Conservation (phyloP, 1,140 invertebrate genomes). For the Caenorhabditis briggsae region DNA sequence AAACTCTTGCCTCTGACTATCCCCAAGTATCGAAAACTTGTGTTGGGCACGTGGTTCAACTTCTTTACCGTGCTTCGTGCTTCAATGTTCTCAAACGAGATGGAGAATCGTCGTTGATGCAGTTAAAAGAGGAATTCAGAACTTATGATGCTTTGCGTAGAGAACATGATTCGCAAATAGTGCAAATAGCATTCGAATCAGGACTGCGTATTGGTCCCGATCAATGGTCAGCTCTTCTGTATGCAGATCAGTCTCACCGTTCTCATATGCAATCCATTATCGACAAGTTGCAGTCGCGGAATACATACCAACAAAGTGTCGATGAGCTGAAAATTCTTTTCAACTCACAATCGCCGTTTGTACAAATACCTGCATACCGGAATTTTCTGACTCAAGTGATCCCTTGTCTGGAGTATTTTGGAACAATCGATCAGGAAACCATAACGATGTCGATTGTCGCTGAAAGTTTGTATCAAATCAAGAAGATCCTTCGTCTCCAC, state of each 20-base stretch:
- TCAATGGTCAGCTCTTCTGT: constrained; percentile 95
- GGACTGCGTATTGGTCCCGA: constrained; percentile 96
- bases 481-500: constrained; percentile 1
- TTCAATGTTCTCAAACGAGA: constrained; percentile 98
- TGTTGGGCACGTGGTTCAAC: constrained; percentile 97
- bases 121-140: constrained; percentile 96
- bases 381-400: constrained; percentile 41
- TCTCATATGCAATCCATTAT: constrained; percentile 99
- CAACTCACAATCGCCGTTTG: constrained; percentile 29
- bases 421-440: not conserved
- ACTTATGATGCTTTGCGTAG: constrained; percentile 91
- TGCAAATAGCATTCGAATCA: constrained; percentile 96
- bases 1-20: constrained; percentile 92
- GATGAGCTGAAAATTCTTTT: constrained; percentile 44
- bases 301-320: constrained; percentile 53
- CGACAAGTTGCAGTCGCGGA: constrained; percentile 71
- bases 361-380: not conserved
- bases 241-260: constrained; percentile 94
- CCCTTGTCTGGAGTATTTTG: constrained; percentile 22
- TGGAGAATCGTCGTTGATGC: constrained; percentile 97
- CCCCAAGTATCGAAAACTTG: constrained; percentile 98
- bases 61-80: constrained; percentile 95
- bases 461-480: not conserved
- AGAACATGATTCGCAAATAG: constrained; percentile 98
- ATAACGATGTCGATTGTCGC: not conserved